These are phyloP conservation scores for Lineus longissimus DNA, from an alignment of 1,140 invertebrate species.

Conservation along the genomic window DNA sequence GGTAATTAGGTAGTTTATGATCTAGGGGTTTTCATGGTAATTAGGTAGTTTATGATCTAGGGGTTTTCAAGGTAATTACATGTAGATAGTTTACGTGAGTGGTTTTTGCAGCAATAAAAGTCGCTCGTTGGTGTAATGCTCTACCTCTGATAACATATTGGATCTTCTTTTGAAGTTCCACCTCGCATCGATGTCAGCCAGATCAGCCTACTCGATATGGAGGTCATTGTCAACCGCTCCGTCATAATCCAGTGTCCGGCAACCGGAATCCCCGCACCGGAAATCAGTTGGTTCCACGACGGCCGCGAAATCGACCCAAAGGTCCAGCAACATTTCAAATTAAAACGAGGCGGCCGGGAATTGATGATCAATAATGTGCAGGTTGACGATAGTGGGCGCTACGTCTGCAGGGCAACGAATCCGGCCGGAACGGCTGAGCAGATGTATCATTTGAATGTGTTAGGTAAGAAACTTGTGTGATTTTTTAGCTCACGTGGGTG, in stretches of 20 bases:
- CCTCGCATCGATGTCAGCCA: slow-evolving; percentile 34
- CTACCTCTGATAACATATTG: no score
- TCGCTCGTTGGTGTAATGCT: no score
- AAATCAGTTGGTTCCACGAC: slow-evolving; percentile 50
- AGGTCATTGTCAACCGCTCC: slow-evolving; percentile 33
- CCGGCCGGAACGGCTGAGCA: slow-evolving; percentile 49
- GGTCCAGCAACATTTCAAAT: slow-evolving; percentile 21
- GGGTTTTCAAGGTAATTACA: no score
- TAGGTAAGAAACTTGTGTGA: slow-evolving; percentile 40
- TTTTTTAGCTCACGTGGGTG: no score
- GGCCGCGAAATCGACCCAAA: slow-evolving; percentile 26
- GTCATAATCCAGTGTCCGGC: slow-evolving; percentile 41
- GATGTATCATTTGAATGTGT: slow-evolving; percentile 49
- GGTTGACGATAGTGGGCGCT: slow-evolving; percentile 50
- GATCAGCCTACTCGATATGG: slow-evolving; percentile 33
- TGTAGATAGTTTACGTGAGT: no score
- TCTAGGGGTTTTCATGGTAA: no score
- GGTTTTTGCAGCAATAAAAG: no score
- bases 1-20: no score
- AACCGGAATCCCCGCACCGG: slow-evolving; percentile 43
- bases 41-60: no score
- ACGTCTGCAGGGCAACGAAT: slow-evolving; percentile 56
- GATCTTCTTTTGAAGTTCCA: slow-evolving; percentile 34
- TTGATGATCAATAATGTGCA: slow-evolving; percentile 48
- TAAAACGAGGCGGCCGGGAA: slow-evolving; percentile 28